These are phyloP conservation scores for Hemithea aestivaria DNA, from an alignment of 2,888 invertebrate species.

Conservation along the genomic window DNA sequence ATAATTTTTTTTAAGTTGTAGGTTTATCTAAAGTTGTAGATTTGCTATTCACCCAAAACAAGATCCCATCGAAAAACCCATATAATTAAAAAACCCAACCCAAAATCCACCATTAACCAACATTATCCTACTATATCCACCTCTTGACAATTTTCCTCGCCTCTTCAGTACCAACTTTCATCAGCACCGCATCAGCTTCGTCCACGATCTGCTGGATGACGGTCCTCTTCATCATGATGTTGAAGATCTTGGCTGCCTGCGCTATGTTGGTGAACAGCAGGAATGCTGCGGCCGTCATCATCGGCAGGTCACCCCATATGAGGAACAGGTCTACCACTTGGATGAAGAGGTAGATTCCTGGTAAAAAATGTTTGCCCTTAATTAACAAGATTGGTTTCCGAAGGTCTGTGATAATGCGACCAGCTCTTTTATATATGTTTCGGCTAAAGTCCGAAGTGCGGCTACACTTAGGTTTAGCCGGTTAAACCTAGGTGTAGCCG, in stretches of 20 bases:
- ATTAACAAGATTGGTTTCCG: not conserved
- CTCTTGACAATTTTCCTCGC: constrained; percentile 48
- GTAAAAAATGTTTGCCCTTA: constrained; percentile 2
- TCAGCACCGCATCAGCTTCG: constrained; percentile 41
- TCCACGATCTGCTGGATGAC: constrained; percentile 45
- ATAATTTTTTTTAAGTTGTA: no score
- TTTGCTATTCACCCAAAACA: no score
- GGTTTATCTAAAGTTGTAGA: no score
- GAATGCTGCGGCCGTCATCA: constrained; percentile 68
- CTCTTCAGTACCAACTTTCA: constrained; percentile 31
- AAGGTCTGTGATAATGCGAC: no score
- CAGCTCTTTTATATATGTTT: no score
- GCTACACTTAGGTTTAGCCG: no score
- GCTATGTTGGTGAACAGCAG: constrained; percentile 68
- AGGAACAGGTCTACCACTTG: constrained; percentile 67
- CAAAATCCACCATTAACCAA: no score
- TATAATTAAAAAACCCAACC: no score
- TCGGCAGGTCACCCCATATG: constrained; percentile 66
- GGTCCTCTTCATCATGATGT: constrained; percentile 41
- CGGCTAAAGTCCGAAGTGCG: no score
- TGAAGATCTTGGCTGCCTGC: constrained; percentile 60
- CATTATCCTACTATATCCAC: no score
- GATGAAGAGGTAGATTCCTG: constrained; percentile 63
- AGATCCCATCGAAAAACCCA: no score
- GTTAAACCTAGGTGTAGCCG: no score